A percentile compares a stretch with the other conserved stretches of the same genome.
These are phyloP conservation scores for Cladopsammia gracilis DNA, from an alignment of 64 coral and sea anemone species.

Conservation along the genomic window DNA sequence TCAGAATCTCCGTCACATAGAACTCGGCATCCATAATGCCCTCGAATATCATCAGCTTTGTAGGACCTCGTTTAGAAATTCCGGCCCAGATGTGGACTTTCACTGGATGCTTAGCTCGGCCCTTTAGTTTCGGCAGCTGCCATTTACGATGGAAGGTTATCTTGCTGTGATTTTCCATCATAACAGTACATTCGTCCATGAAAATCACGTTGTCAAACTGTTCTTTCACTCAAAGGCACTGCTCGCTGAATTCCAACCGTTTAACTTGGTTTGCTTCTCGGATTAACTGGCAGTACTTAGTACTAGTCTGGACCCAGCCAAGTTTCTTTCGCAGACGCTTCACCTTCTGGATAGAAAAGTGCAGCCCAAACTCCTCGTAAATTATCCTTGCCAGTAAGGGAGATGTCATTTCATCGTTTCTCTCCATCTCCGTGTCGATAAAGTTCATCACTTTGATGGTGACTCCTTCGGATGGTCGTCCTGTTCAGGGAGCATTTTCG, in stretches of 20 bases:
- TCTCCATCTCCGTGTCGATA: slow-evolving; percentile 49
- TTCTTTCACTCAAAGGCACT: slow-evolving; percentile 9
- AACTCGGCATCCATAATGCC: slow-evolving; percentile 58
- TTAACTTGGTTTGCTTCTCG: slow-evolving; percentile 43
- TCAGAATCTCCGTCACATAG: not conserved
- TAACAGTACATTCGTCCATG: slow-evolving; percentile 53
- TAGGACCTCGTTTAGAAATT: slow-evolving; percentile 53
- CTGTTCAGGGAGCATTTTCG: not conserved
- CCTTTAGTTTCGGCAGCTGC: slow-evolving; percentile 48
- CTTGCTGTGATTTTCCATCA: slow-evolving; percentile 40
- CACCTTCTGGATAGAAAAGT: slow-evolving; percentile 9
- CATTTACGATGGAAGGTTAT: slow-evolving; percentile 60
- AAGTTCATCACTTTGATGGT: slow-evolving; percentile 35
- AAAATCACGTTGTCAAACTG: slow-evolving; percentile 64
- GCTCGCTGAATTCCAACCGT: slow-evolving; percentile 34
- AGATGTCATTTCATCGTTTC: slow-evolving; percentile 40
- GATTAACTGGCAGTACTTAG: slow-evolving; percentile 67
- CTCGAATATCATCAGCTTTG: slow-evolving; percentile 39
- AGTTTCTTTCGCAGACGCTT: slow-evolving; percentile 43
- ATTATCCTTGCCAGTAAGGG: not conserved
- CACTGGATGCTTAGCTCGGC: slow-evolving; percentile 48
- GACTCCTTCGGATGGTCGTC: not conserved
- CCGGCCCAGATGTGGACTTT: slow-evolving; percentile 61
- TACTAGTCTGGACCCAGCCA: slow-evolving; percentile 52
- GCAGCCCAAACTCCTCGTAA: not conserved